Evolutionary conservation across 2,797 vertebrate species (phyloP).

Genomic region (Mormyrus proboscirostris): DNA sequence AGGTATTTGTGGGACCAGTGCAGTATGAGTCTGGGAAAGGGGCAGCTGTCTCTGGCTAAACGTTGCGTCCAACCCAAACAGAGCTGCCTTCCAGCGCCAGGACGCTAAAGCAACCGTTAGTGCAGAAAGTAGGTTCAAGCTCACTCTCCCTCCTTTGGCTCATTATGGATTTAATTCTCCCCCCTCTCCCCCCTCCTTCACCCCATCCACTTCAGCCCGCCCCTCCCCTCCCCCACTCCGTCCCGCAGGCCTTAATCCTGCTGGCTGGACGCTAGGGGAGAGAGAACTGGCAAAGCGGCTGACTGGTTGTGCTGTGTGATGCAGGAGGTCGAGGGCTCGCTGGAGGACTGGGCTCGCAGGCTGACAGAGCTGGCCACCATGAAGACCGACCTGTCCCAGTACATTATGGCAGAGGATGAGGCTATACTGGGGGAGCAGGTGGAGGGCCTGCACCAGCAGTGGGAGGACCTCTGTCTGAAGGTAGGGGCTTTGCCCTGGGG

Average conservation of each 20-base stretch:
- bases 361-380: constrained; percentile 70
- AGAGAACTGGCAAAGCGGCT: constrained; percentile 30
- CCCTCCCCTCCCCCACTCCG: constrained; percentile 45
- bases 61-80: background rate
- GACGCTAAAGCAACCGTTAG: background rate
- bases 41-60: background rate
- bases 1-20: background rate
- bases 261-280: constrained; percentile 52
- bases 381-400: constrained; percentile 74
- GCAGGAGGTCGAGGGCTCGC: constrained; percentile 81
- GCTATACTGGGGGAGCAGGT: constrained; percentile 77
- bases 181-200: background rate
- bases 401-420: constrained; percentile 71
- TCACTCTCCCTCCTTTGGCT: background rate
- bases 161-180: constrained; percentile 11
- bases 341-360: constrained; percentile 74
- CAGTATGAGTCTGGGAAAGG: background rate
- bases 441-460: constrained; percentile 76
- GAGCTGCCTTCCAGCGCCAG: background rate
- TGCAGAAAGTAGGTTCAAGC: background rate
- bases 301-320: constrained; percentile 61
- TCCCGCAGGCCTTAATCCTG: constrained; percentile 67
- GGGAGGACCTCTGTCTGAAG: constrained; percentile 84
- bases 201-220: constrained; percentile 2
- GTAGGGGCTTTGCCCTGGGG: constrained; percentile 52